These are phyloP conservation scores for Daubentonia madagascariensis DNA, from an alignment of 2,113 vertebrate species.

Conservation along the genomic window DNA sequence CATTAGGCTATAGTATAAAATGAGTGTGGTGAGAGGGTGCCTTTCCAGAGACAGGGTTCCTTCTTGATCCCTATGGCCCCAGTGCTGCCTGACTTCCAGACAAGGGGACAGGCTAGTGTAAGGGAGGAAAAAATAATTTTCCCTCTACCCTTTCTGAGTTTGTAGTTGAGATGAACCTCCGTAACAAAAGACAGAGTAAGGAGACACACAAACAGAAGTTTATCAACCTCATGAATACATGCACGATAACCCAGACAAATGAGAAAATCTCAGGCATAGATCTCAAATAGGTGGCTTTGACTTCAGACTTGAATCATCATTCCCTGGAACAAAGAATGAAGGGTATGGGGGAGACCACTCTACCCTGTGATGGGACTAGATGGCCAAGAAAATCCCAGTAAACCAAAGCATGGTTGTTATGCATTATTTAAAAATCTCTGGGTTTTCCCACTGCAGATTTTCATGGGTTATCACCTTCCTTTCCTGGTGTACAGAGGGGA, in stretches of 20 bases:
- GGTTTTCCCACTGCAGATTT: no score
- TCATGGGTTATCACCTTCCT: no score
- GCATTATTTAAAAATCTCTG: no score
- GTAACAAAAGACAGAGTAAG: background rate
- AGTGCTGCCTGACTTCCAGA: background rate
- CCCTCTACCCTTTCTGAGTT: background rate
- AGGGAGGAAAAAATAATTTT: background rate
- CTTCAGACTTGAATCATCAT: background rate
- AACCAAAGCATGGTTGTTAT: background rate
- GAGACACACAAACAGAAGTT: background rate
- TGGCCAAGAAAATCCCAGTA: background rate
- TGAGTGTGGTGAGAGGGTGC: background rate
- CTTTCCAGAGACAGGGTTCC: background rate
- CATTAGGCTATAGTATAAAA: background rate
- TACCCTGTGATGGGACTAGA: background rate
- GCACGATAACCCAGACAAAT: background rate
- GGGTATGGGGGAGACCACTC: background rate
- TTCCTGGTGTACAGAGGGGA: no score
- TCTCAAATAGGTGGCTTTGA: background rate
- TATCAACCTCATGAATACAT: background rate
- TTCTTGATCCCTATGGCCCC: background rate
- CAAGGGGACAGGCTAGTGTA: background rate
- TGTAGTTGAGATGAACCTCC: no score
- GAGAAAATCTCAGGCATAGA: background rate
- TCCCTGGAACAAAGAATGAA: background rate